These are phyloP conservation scores for Ascaphus truei DNA, from an alignment of 2,113 vertebrate genomes.

Conservation along the genomic window DNA sequence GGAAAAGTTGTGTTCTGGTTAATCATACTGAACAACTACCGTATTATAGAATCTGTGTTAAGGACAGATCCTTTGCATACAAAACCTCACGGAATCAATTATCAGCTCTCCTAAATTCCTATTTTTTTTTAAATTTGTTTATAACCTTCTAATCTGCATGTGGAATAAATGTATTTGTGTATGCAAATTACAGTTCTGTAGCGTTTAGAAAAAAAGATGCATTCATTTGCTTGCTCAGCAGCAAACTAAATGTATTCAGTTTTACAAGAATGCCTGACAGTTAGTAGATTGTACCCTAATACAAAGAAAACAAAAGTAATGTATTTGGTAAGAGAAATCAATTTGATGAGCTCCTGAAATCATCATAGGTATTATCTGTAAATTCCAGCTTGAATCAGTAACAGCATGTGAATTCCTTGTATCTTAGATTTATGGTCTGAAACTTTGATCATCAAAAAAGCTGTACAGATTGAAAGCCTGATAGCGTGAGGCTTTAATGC, in stretches of 20 bases:
- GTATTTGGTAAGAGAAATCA: slow-evolving; percentile 8
- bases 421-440: no score
- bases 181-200: background rate
- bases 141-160: background rate
- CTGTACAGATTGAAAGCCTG: no score
- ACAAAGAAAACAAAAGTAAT: background rate
- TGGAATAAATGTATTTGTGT: slow-evolving; percentile 18
- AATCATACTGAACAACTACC: background rate
- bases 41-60: slow-evolving; percentile 13
- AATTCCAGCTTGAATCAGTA: background rate
- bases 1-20: slow-evolving; percentile 19
- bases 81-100: background rate
- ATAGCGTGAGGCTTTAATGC: no score
- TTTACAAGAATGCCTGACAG: slow-evolving; percentile 2
- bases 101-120: background rate
- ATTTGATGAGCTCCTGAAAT: background rate
- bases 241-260: slow-evolving; percentile 1
- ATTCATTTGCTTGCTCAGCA: slow-evolving; percentile 18
- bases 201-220: background rate
- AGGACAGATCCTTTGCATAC: slow-evolving; percentile 10
- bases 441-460: no score
- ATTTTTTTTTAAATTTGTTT: background rate
- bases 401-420: no score
- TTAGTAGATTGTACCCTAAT: background rate
- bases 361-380: background rate